phyloP scores from a whole-genome alignment of 2,888 invertebrate genomes.

The Miltochrista miniata region DNA sequence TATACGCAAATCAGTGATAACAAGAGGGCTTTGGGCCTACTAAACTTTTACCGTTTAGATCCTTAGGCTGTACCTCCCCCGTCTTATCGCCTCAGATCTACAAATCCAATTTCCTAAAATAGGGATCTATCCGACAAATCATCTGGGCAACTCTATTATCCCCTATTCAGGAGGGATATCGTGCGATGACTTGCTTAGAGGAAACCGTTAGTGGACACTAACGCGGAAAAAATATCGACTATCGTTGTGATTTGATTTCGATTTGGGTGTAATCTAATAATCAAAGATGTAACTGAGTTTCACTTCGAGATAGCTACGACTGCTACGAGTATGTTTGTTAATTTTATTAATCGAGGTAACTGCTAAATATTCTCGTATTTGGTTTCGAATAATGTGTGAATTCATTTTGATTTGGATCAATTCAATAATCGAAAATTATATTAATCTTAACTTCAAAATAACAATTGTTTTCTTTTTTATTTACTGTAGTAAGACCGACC shows the following conservation, averaged over 20 bases:
- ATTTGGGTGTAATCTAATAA: constrained; percentile 14
- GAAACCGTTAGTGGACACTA: constrained; percentile 44
- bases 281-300: not conserved
- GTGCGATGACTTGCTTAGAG: constrained; percentile 50
- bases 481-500: too few species aligned
- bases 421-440: too few species aligned
- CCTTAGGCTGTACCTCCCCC: constrained; percentile 44
- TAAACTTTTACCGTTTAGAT: constrained; percentile 71
- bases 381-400: too few species aligned
- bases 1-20: constrained; percentile 81
- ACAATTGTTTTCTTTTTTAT: too few species aligned
- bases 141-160: constrained; percentile 79
- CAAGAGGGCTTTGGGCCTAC: constrained; percentile 57
- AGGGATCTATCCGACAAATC: constrained; percentile 84
- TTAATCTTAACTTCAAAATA: too few species aligned
- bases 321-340: not conserved
- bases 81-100: constrained; percentile 78
- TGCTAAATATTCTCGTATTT: too few species aligned
- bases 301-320: too few species aligned
- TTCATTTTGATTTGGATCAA: too few species aligned
- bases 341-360: too few species aligned
- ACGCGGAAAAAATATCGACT: constrained; percentile 34
- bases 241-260: constrained; percentile 24
- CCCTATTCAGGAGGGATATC: constrained; percentile 48
- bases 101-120: constrained; percentile 85